Evolutionary conservation across 2,888 invertebrate species (phyloP).

Genomic region (Cecidostiba fungosa): DNA sequence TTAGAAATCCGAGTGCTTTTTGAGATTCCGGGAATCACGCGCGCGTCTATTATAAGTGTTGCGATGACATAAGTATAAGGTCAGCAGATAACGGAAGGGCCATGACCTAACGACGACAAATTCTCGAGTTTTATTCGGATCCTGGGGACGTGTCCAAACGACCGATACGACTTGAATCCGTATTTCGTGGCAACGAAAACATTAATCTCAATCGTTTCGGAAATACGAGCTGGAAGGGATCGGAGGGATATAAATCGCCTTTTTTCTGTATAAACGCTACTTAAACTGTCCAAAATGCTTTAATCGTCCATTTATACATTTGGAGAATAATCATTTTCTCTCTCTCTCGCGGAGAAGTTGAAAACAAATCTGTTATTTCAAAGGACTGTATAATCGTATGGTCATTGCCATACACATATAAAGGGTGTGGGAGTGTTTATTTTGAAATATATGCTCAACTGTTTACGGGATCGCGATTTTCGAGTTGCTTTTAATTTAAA

Average conservation of each 20-base stretch:
- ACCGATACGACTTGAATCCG: neutral
- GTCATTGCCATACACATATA: too few species aligned
- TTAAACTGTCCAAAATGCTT: neutral
- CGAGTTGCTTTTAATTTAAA: too few species aligned
- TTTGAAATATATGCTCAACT: too few species aligned
- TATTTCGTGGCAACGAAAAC: constrained; percentile 19
- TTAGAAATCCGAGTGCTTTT: too few species aligned
- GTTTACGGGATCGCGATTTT: too few species aligned
- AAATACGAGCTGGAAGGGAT: neutral
- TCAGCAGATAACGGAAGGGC: neutral
- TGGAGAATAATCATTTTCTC: neutral
- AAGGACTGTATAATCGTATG: too few species aligned
- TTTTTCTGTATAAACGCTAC: neutral
- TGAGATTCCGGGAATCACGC: neutral
- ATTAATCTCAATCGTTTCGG: constrained; percentile 28
- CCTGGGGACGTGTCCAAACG: neutral
- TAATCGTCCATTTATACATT: neutral
- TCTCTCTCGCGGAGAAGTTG: too few species aligned
- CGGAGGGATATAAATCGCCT: neutral
- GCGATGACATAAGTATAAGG: neutral
- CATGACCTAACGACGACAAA: neutral
- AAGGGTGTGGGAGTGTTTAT: too few species aligned
- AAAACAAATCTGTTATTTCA: too few species aligned
- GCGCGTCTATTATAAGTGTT: too few species aligned
- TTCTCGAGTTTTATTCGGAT: neutral